Evolutionary conservation across 2,797 vertebrate genomes (phyloP).

Genomic region (Microchirus variegatus): DNA sequence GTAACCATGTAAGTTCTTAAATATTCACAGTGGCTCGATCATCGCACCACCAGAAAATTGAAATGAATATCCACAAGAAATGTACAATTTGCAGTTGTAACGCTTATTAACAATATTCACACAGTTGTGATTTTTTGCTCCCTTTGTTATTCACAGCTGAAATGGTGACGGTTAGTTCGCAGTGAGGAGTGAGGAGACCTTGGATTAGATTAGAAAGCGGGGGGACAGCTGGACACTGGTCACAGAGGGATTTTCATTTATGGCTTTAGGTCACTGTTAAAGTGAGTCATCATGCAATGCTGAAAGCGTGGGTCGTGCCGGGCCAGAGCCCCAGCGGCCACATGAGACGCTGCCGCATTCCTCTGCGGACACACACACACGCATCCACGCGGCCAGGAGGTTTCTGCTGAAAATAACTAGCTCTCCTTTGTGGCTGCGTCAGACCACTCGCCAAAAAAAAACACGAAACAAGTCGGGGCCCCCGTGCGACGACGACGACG

Average conservation of each 20-base stretch:
- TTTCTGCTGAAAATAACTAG: conserved; percentile 56
- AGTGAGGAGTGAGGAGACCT: conserved; percentile 8
- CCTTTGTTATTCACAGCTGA: conserved; percentile 21
- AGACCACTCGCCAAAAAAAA: conserved; percentile 66
- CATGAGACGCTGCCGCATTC: conserved; percentile 52
- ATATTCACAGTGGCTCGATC: conserved; percentile 55
- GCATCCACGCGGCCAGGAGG: conserved; percentile 20
- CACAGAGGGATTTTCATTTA: conserved; percentile 65
- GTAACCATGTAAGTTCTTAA: conserved; percentile 15
- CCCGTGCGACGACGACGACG: conserved; percentile 31
- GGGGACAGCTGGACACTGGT: conserved; percentile 31
- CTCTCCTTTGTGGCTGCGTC: conserved; percentile 47
- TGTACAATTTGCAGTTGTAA: conserved; percentile 21
- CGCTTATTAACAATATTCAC: conserved; percentile 45
- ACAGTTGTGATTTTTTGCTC: conserved; percentile 35
- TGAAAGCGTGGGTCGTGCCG: conserved; percentile 40
- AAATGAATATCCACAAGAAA: no score
- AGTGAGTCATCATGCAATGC: conserved; percentile 73
- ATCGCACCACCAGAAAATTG: no score
- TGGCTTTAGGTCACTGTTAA: conserved; percentile 69
- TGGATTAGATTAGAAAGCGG: conserved; percentile 13
- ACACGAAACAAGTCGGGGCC: conserved; percentile 43
- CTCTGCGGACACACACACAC: conserved; percentile 31
- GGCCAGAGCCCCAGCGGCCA: conserved; percentile 59
- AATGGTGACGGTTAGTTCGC: conserved; percentile 34